A percentile compares a stretch with the other conserved stretches of the same genome.
Evolutionary conservation across 2,888 invertebrate species (phyloP).

Genomic region (Xestia sexstrigata): DNA sequence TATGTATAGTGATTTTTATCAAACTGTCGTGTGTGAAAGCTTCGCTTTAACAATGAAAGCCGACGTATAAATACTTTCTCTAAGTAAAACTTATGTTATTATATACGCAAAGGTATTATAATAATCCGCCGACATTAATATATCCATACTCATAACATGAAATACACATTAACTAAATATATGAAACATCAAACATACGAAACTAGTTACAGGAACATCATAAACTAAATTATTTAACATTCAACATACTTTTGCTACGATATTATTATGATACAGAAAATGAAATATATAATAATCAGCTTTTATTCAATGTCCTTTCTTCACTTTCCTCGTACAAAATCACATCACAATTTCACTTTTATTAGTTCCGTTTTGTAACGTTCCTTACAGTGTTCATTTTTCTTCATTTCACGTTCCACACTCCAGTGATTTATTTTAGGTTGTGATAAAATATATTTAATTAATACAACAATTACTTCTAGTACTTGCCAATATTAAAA

Average conservation of each 20-base stretch:
- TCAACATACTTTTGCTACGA: conserved; percentile 67
- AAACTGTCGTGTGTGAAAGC: conserved; percentile 81
- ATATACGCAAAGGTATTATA: conserved; percentile 74
- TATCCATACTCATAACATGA: conserved; percentile 65
- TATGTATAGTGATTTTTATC: conserved; percentile 85
- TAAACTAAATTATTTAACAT: conserved; percentile 77
- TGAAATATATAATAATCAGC: conserved; percentile 39
- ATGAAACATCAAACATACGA: conserved; percentile 73
- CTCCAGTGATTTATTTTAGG: conserved; percentile 29
- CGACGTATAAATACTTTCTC: conserved; percentile 72
- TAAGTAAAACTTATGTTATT: conserved; percentile 67
- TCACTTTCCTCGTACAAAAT: conserved; percentile 32
- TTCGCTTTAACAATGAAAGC: conserved; percentile 87
- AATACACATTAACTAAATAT: conserved; percentile 72
- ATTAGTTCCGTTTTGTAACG: conserved; percentile 42
- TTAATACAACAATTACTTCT: conserved; percentile 60
- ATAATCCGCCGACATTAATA: conserved; percentile 64
- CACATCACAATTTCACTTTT: conserved; percentile 54
- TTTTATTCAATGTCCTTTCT: conserved; percentile 32
- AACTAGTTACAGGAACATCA: conserved; percentile 83
- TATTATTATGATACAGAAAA: conserved; percentile 62
- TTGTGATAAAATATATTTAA: conserved; percentile 55
- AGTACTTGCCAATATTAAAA: conserved; percentile 58
- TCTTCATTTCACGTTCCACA: conserved; percentile 30
- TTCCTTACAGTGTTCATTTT: conserved; percentile 35